Evolutionary conservation across 2,888 invertebrate species (phyloP).

Genomic region (Agriopis aurantiaria): DNA sequence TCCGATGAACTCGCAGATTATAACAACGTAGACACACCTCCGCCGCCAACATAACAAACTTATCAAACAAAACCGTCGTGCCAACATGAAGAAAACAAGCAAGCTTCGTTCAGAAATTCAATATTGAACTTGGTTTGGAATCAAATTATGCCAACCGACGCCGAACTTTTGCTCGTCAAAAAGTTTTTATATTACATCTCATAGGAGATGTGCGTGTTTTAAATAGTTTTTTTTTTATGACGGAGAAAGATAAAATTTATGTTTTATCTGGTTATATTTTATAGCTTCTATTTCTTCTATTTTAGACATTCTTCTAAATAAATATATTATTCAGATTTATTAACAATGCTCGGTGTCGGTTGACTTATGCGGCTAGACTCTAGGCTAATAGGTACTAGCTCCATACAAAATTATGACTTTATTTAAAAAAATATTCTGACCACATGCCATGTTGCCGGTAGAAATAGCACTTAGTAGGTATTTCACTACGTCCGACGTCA

Average conservation of each 20-base stretch:
- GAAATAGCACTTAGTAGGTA: neutral
- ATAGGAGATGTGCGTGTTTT: slow-evolving; percentile 38
- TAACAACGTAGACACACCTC: slow-evolving; percentile 28
- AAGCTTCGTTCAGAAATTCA: slow-evolving; percentile 56
- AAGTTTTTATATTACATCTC: slow-evolving; percentile 47
- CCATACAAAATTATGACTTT: too few species aligned
- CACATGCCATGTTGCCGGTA: neutral
- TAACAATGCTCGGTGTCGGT: neutral
- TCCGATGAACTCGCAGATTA: slow-evolving; percentile 15
- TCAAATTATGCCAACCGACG: slow-evolving; percentile 62
- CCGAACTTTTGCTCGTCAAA: slow-evolving; percentile 53
- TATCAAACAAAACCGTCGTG: slow-evolving; percentile 42
- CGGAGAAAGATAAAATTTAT: slow-evolving; percentile 13
- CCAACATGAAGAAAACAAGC: slow-evolving; percentile 44
- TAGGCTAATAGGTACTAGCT: too few species aligned
- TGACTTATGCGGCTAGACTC: neutral
- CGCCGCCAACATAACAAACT: slow-evolving; percentile 40
- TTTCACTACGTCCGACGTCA: neutral
- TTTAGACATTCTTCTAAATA: neutral
- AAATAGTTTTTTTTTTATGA: slow-evolving; percentile 33
- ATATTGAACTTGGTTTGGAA: slow-evolving; percentile 61
- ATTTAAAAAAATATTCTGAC: neutral
- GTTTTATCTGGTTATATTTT: slow-evolving; percentile 22
- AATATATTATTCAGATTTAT: neutral
- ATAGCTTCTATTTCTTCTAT: too few species aligned